A percentile compares a stretch with the other conserved stretches of the same genome.
phyloP scores from a whole-genome alignment of 2,888 invertebrate species.

The Scelioninae gen. 1 region DNA sequence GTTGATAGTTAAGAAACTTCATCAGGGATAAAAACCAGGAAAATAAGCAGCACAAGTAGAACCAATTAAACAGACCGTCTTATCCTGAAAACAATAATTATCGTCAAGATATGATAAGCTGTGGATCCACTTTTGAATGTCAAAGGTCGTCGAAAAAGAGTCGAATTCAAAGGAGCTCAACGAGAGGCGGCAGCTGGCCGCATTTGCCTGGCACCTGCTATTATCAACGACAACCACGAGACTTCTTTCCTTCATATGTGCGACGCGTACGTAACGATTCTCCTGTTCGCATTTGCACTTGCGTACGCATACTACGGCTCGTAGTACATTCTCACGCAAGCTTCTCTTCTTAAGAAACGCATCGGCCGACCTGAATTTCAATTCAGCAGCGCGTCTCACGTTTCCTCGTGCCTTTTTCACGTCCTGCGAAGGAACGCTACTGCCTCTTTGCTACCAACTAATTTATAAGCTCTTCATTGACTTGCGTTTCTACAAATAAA shows the following conservation, averaged over 20 bases:
- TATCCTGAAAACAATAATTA: too few species aligned
- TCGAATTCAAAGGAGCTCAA: constrained; percentile 75
- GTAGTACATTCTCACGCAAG: constrained; percentile 67
- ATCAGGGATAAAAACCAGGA: too few species aligned
- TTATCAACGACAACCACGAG: constrained; percentile 77
- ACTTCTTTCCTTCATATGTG: constrained; percentile 76
- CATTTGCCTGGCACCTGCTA: constrained; percentile 83
- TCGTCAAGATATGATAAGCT: too few species aligned
- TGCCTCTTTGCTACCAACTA: constrained; percentile 19
- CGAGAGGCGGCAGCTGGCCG: constrained; percentile 79
- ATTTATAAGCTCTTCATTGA: constrained; percentile 53
- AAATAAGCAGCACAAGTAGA: too few species aligned
- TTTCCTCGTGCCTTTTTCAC: constrained; percentile 31
- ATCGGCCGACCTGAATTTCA: constrained; percentile 62
- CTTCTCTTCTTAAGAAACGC: constrained; percentile 62
- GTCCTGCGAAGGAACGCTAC: background rate
- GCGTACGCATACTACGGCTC: constrained; percentile 29
- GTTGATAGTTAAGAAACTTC: too few species aligned
- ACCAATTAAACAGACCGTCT: constrained; percentile 36
- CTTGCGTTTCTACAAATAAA: constrained; percentile 29
- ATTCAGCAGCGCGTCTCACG: constrained; percentile 42
- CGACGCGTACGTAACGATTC: constrained; percentile 62
- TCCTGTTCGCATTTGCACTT: constrained; percentile 57
- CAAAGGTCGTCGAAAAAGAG: constrained; percentile 50
- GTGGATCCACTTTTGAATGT: constrained; percentile 52